Percentiles rank a stretch among this genome's conserved stretches.
These are phyloP conservation scores for Agrotis segetum DNA, from an alignment of 2,888 invertebrate genomes.

Conservation along the genomic window DNA sequence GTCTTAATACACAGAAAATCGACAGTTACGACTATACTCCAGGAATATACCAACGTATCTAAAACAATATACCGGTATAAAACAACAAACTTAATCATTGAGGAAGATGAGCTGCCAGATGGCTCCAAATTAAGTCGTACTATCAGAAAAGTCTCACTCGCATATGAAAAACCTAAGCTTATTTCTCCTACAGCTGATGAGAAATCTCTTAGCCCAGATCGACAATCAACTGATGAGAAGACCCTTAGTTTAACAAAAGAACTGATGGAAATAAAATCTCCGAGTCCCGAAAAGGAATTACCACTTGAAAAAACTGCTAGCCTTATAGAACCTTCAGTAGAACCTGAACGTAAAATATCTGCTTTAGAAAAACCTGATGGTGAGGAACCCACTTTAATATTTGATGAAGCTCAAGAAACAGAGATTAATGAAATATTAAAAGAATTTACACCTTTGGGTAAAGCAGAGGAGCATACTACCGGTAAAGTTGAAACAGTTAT, in stretches of 20 bases:
- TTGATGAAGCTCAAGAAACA: conserved; percentile 39
- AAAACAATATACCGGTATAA: conserved; percentile 54
- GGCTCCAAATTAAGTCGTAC: conserved; percentile 46
- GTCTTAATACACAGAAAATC: conserved; percentile 41
- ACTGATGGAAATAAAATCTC: conserved; percentile 28
- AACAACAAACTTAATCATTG: conserved; percentile 58
- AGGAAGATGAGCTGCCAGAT: conserved; percentile 61
- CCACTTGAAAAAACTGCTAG: not conserved
- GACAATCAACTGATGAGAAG: conserved; percentile 7
- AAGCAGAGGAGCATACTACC: conserved; percentile 41
- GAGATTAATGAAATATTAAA: conserved; percentile 34
- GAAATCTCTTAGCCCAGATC: conserved; percentile 78
- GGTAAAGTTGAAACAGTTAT: conserved; percentile 22
- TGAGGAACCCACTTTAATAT: conserved; percentile 13
- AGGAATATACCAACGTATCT: conserved; percentile 60
- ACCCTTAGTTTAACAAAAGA: conserved; percentile 8
- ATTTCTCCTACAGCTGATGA: conserved; percentile 17
- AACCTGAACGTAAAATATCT: conserved; percentile 4
- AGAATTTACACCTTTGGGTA: conserved; percentile 24
- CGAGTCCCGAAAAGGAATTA: conserved; percentile 13
- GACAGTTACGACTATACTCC: conserved; percentile 46
- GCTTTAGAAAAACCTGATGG: conserved; percentile 9
- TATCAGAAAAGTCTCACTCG: conserved; percentile 53
- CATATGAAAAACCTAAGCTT: conserved; percentile 53
- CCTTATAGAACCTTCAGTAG: not conserved